Percentiles rank a stretch among this genome's conserved stretches.
Evolutionary conservation across 1,140 invertebrate genomes (phyloP).

Genomic region (Ceratina japonica): DNA sequence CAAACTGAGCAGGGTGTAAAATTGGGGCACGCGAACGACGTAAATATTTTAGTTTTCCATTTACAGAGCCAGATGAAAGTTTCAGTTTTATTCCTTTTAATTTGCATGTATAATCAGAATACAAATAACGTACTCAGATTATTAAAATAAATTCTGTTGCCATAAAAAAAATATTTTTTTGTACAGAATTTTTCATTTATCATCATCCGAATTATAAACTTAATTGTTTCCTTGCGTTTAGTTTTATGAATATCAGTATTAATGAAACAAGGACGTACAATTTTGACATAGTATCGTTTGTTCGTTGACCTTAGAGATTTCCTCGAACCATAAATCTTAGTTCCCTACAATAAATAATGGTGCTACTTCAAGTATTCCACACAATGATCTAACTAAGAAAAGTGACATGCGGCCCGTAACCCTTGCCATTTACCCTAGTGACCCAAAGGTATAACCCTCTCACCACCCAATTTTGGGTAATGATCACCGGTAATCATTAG

Average conservation of each 20-base stretch:
- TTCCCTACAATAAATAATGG: conserved; percentile 4
- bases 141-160: too few relatives aligned
- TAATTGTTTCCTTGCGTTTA: too few relatives aligned
- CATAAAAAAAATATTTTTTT: too few relatives aligned
- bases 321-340: background rate
- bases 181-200: background rate
- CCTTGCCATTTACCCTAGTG: conserved; percentile 61
- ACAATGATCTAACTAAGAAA: conserved; percentile 63
- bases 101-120: background rate
- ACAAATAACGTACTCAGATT: too few relatives aligned
- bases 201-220: too few relatives aligned
- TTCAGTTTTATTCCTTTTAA: background rate
- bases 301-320: too few relatives aligned
- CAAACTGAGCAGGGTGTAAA: background rate
- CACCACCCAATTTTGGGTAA: conserved; percentile 23
- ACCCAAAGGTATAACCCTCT: conserved; percentile 45
- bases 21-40: background rate
- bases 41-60: background rate
- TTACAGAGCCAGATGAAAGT: background rate
- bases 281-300: too few relatives aligned
- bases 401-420: conserved; percentile 60
- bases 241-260: too few relatives aligned
- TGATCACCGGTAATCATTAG: conserved; percentile 40
- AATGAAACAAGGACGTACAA: too few relatives aligned
- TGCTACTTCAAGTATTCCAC: conserved; percentile 55